Conservation (phyloP, 2,113 vertebrate genomes). For the Cyanistes caeruleus region DNA sequence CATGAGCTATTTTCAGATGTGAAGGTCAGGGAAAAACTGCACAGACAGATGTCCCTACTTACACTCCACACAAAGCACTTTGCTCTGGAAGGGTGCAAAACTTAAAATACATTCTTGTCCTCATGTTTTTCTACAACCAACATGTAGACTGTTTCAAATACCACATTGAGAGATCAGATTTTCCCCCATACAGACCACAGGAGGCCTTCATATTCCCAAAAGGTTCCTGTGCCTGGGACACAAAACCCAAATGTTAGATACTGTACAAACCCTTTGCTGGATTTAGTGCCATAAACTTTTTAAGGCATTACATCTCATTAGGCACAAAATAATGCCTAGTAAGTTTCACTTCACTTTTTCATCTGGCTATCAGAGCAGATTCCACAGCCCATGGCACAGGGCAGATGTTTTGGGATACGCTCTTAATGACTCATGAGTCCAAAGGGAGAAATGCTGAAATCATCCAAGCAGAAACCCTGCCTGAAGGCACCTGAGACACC, state of each 20-base stretch:
- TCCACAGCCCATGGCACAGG: background rate
- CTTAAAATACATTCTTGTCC: background rate
- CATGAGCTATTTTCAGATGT: background rate
- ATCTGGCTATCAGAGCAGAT: background rate
- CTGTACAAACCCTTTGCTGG: background rate
- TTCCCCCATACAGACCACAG: background rate
- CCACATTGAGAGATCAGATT: background rate
- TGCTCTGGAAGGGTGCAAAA: background rate
- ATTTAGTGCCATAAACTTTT: background rate
- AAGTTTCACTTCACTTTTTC: background rate
- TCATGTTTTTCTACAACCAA: rapidly evolving
- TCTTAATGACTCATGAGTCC: background rate
- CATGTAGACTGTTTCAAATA: background rate
- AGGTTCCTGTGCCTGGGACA: background rate
- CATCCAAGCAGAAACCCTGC: background rate
- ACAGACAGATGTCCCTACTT: background rate
- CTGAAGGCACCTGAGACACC: background rate
- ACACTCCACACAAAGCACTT: background rate
- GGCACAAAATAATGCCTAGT: background rate
- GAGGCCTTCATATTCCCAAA: background rate
- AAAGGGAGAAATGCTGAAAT: background rate
- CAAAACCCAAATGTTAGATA: background rate
- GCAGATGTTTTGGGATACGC: background rate
- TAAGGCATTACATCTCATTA: background rate
- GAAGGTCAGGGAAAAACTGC: background rate